Base-by-base conservation (phyloP, 2,113 vertebrate species). In the Oreochromis tanganicae region DNA sequence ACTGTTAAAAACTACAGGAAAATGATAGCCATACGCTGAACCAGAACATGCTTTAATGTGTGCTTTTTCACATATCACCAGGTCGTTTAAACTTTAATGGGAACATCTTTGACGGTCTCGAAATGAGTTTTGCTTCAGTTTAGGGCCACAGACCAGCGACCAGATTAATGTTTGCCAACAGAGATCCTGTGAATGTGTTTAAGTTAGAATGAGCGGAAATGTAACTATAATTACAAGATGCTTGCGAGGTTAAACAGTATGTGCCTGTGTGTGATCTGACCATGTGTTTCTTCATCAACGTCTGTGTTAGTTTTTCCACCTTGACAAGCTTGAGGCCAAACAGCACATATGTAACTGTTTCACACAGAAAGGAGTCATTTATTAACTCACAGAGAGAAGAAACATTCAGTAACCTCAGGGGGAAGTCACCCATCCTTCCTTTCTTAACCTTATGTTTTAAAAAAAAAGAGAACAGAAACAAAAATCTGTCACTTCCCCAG, bases 291-390 rank as follows among this genome's bases (percentile, higher is more conserved):
- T 75, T 86, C 89, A 89, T 89, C 89, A 83, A 13, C 1, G 9
- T 43, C 46, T 83, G 29, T 79, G 85, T 84, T 81, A 32, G 82
- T 80, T 88, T 86, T 92, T 89, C 83, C 87, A 89, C 43, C 13
- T 80, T 48, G 13, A 78, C 19, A 63, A 78, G 84, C 88, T 85
- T 75, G 81, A 8, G 50, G 1, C n/a, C 19, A 43, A 32, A 50
- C 14, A 13, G 55, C 19, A 41, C 50, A 56, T 13, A 66, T 48
- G 17, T n/a, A 41, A 71, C 11, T 38, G 14, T 66, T 16, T 57
- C 27, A 79, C 10, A 17, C 66, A 21, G 54, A 79, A 46, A 75
- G 16, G 7, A 6, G 16, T 61, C 7, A n/a, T 7, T 82, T 61
- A 82, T 48, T 24, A 32, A 59, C 34, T 80, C 13, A 1, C 34